Evolutionary conservation across 2,888 invertebrate genomes (phyloP).

Genomic region (Cylindroiulus punctatus): DNA sequence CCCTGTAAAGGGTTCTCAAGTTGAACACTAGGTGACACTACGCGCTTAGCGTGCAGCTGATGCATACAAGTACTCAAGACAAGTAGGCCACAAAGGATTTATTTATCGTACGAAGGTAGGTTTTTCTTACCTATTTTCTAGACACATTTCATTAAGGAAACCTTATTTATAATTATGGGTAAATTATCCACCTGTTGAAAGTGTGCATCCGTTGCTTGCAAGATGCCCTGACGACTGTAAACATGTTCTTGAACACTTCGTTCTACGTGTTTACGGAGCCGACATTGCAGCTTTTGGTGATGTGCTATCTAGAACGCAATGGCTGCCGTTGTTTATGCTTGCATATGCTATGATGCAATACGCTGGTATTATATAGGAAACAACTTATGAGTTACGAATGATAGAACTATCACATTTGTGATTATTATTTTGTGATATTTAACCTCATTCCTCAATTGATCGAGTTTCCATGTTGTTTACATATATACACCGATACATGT

Average conservation of each 20-base stretch:
- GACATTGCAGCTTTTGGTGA: neutral
- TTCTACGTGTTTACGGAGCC: neutral
- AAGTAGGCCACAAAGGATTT: conserved; percentile 38
- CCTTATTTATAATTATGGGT: neutral
- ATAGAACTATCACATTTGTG: neutral
- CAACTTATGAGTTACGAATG: neutral
- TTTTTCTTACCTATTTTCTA: neutral
- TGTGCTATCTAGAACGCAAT: conserved; percentile 27
- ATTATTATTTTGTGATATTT: too few species aligned
- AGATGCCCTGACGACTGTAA: neutral
- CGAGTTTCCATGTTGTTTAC: too few species aligned
- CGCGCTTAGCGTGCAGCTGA: neutral
- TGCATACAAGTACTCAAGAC: too few species aligned
- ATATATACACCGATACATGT: too few species aligned
- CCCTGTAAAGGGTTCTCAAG: conserved; percentile 39
- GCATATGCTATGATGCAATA: neutral
- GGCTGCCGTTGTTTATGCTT: neutral
- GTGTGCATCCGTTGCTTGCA: neutral
- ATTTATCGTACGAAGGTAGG: neutral
- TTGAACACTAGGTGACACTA: conserved; percentile 29
- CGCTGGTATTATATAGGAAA: neutral
- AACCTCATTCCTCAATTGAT: too few species aligned
- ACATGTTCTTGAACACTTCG: neutral
- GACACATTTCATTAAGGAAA: neutral
- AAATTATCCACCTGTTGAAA: neutral